Base-by-base conservation (phyloP, 2,888 invertebrate genomes). In the Meloe dianella region DNA sequence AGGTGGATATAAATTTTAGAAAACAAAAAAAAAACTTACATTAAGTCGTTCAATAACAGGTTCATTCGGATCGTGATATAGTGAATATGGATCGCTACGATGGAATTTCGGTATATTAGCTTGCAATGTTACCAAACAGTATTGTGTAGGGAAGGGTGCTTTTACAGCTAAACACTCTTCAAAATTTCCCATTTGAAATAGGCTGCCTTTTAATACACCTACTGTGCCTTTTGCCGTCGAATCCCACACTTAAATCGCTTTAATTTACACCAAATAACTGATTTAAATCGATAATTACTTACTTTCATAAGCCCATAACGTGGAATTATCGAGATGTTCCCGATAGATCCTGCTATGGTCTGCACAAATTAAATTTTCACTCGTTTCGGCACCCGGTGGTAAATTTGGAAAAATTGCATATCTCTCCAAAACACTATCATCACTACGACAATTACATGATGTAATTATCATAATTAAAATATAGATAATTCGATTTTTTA, bases 141-240 rank as follows among this genome's bases (percentile, higher is more conserved):
- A 84, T 66, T 84, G 81, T 0, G 82, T 82, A 58, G 76, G 74
- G 71, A 84, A 82, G 2, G 85, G 84, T 2, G 81, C 81, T 67
- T 77, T 71, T 3, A 81, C 78, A 35, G 79, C 76, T 56, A 85
- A 65, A 71, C 89, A 90, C 76, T 89, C 87, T 72, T 89, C 89
- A 74, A 86, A 90, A 78, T 89, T 86, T 0, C 90, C 90, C 67
- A 89, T 81, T 71, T 89, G 88, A 73, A 85, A 88, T 0, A 84
- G 81, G 74, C 85, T 88, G 0, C 88, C 89, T 54, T 86, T 85
- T 0, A 89, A 78, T 12, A 88, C 79, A 1, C 89, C 89, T 60
- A 85, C 83, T 0, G 88, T 85, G 58, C 87, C 85, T 65, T 88
- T 88, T 1, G 88, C 85, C 35, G 88, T 87, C 0, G 89, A 84